Percentiles rank a stretch among this genome's conserved stretches.
Evolutionary conservation across 1,140 invertebrate genomes (phyloP).

Genomic region (Laupala kohalensis): DNA sequence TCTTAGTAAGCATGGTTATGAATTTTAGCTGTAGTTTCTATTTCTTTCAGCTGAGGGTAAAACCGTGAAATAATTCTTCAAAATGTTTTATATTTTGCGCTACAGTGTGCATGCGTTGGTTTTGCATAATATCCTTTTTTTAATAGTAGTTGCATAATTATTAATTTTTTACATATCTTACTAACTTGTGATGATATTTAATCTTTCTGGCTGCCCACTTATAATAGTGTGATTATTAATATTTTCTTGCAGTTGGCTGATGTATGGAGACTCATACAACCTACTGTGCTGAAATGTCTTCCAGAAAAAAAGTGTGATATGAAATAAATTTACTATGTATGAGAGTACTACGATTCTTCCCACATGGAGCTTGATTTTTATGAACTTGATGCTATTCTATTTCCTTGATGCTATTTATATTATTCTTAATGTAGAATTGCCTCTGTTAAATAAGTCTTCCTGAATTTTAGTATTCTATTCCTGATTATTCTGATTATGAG

Average conservation of each 20-base stretch:
- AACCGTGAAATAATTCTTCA: background rate
- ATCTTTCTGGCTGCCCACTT: background rate
- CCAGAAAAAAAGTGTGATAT: conserved; percentile 28
- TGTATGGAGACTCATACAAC: conserved; percentile 41
- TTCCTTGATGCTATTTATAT: too few relatives aligned
- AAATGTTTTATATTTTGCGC: background rate
- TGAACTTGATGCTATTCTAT: too few relatives aligned
- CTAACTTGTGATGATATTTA: background rate
- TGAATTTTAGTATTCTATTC: too few relatives aligned
- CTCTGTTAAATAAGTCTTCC: too few relatives aligned
- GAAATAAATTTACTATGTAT: background rate
- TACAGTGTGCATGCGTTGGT: background rate
- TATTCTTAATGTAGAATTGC: too few relatives aligned
- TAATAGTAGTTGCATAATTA: background rate
- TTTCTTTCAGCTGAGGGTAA: too few relatives aligned
- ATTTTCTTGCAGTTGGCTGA: conserved; percentile 35
- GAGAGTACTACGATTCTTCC: background rate
- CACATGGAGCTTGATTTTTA: too few relatives aligned
- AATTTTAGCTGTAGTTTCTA: too few relatives aligned
- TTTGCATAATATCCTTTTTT: background rate
- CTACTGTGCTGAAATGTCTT: conserved; percentile 38
- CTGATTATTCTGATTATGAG: too few relatives aligned
- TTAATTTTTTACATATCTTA: background rate
- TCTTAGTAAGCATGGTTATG: too few relatives aligned
- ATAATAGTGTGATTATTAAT: conserved; percentile 14